These are phyloP conservation scores for Plebejus anna DNA, from an alignment of 2,888 invertebrate genomes.

Conservation along the genomic window DNA sequence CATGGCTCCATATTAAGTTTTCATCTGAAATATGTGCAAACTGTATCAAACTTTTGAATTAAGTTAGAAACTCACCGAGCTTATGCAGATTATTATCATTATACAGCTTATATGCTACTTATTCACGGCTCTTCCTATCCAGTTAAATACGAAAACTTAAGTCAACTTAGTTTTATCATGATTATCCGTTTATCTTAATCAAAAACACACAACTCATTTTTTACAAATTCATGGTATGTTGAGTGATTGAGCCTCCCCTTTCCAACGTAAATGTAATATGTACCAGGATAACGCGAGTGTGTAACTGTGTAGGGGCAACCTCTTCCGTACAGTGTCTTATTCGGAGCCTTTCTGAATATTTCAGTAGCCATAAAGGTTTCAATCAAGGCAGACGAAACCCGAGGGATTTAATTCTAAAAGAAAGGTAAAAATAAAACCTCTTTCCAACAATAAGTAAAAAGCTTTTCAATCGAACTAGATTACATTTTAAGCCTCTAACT, in stretches of 20 bases:
- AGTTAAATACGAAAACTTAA: not conserved
- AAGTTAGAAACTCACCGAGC: not conserved
- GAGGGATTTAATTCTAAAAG: conserved; percentile 31
- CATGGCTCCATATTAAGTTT: not conserved
- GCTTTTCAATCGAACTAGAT: not conserved
- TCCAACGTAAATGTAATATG: conserved; percentile 24
- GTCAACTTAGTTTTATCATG: not conserved
- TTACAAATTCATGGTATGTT: not conserved
- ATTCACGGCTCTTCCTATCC: not conserved
- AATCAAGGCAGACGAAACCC: conserved; percentile 36
- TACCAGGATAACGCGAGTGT: conserved; percentile 34
- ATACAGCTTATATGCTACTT: not conserved
- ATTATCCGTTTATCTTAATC: not conserved
- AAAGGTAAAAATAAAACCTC: conserved; percentile 27
- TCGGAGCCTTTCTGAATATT: conserved; percentile 39
- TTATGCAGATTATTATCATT: conserved; percentile 4
- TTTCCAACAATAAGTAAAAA: not conserved
- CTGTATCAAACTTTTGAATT: not conserved
- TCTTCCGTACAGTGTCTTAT: conserved; percentile 31
- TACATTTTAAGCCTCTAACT: not conserved
- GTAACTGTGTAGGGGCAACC: conserved; percentile 30
- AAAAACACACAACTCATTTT: not conserved
- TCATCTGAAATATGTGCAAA: not conserved
- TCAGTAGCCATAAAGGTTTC: conserved; percentile 40
- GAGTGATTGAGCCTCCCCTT: not conserved